Evolutionary conservation across 2,888 invertebrate genomes (phyloP), one percentile per base, ranked within the genome.

Genomic region (Nemotelus nigrinus): DNA sequence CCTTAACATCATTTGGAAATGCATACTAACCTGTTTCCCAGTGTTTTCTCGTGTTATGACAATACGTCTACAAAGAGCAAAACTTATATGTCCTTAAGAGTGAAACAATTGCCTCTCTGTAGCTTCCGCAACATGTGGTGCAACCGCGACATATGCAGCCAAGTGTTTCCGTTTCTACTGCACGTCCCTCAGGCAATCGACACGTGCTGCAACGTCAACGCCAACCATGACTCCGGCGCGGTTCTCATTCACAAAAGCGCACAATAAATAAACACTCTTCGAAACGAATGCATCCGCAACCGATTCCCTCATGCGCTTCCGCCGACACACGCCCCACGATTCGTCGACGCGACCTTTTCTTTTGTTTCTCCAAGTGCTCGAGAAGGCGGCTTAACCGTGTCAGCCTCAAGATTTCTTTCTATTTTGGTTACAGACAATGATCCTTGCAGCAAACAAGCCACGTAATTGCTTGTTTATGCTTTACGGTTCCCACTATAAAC

Each of bases 391-490:
- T 58, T 72, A 44, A 41, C 70, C 72, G 71, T 44, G 57, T 71
- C 71, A 57, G 57, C 45, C 57, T 57, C 3, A 57, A 71, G 71
- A 45, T 53, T 58, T 45, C 25, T n/a, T 43, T 45, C 72, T 72
- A 72, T 72, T 72, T 72, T 58, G 41, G 8, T 58, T 72, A 58
- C 39, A 25, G 25, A 25, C 25, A 72, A 39, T 60, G 47, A 44
- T 44, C 53, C 47, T 10, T 25, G 45, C 2, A 72, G 72, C 58
- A 25, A 72, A 72, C 72, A 72, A 72, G 58, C 72, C 72, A 60
- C 45, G 58, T 72, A 72, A 72, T 72, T 72, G 72, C 72, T 72
- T 72, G 72, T 72, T 72, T 72, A 58, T 58, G 10, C 47, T 72
- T 72, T 60, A 60, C 72, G 58, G 45, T 50, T 72, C 58, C 58